Base-by-base conservation (phyloP, 2,888 invertebrate genomes). In the Coelinius sp. region DNA sequence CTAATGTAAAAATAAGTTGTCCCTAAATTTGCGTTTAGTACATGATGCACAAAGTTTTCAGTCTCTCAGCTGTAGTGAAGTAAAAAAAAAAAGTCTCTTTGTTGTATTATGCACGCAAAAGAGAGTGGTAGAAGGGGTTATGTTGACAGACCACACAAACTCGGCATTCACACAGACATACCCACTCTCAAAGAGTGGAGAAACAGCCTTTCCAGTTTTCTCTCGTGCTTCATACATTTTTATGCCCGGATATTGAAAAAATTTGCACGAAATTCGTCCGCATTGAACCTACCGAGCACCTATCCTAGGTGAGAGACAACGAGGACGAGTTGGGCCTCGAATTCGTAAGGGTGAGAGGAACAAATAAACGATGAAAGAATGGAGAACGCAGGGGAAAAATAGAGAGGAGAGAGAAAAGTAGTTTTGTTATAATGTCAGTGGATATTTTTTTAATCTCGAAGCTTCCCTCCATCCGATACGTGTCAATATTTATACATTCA, bases 211-310 rank as follows among this genome's bases (percentile, higher is more conserved):
- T 8, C 5, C 20, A 20, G 31, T 35, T 35, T 14, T 35, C 59
- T 69, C 65, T 22, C 44, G 25, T n/a, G 63, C 64, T 71, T 73
- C 71, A 77, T 77, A 74, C 72, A 77, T 77, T 77, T 76, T 75
- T 68, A 74, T 72, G 62, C 68, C 63, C 49, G 27, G 66, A 74
- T 75, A 77, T 77, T 77, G 77, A 71, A 73, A 77, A 77, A 75
- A 73, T 75, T 73, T 75, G 73, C 73, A 73, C 74, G 72, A 73
- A 70, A 76, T 73, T 74, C 70, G 41, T 73, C 67, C 46, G 53
- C 49, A 46, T 35, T 20, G 53, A 35, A 59, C 38, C 69, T 68
- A 70, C 66, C 44, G n/a, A 6, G 25, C 14, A 17, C 20, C 59
- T 31, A 27, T 20, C 10, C 10, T 6, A 35, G 49, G 49, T 17